Evolutionary conservation across 2,888 invertebrate species (phyloP).

Genomic region (Muschampia plurimacula): DNA sequence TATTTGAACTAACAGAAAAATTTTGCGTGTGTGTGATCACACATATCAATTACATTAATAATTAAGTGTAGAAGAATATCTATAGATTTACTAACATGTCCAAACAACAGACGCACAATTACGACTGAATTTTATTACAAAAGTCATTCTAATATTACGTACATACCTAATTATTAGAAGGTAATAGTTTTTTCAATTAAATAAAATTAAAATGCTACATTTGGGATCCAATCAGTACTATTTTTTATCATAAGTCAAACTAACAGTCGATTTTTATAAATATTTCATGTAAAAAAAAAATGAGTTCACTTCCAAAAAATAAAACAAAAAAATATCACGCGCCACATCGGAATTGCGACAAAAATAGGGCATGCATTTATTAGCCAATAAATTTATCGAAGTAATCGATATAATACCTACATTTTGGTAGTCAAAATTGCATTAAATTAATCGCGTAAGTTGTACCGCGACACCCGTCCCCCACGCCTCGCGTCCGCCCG

Average conservation of each 20-base stretch:
- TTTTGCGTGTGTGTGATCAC: conserved; percentile 63
- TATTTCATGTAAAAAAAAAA: conserved; percentile 42
- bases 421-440: conserved; percentile 61
- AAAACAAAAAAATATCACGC: conserved; percentile 53
- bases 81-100: conserved; percentile 62
- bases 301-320: conserved; percentile 53
- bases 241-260: conserved; percentile 29
- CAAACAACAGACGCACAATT: conserved; percentile 50
- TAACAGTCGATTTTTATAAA: conserved; percentile 39
- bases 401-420: conserved; percentile 56
- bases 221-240: conserved; percentile 38
- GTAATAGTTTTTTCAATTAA: conserved; percentile 26
- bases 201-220: conserved; percentile 37
- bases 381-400: conserved; percentile 47
- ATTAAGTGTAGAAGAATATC: conserved; percentile 64
- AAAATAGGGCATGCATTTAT: conserved; percentile 48
- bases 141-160: conserved; percentile 34
- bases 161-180: conserved; percentile 16
- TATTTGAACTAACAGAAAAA: conserved; percentile 74
- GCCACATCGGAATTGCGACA: conserved; percentile 50
- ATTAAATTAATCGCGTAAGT: conserved; percentile 47
- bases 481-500: conserved; percentile 46
- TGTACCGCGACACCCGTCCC: conserved; percentile 45
- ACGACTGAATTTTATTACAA: conserved; percentile 42
- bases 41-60: conserved; percentile 60